Conservation (phyloP, 2,888 invertebrate genomes). For the Himalopsyche japonica region DNA sequence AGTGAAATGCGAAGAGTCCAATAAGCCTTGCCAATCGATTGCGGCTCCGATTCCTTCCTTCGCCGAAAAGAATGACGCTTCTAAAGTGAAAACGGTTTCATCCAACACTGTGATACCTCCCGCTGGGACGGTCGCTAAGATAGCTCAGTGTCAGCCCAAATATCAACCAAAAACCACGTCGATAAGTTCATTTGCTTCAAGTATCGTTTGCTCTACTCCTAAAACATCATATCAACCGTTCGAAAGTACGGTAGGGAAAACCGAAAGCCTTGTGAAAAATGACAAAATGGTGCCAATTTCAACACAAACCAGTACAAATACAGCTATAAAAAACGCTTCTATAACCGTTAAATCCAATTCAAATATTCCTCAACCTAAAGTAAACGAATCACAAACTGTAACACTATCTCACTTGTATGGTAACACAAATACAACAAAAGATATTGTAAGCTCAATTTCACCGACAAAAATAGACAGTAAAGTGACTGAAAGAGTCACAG, state of each 20-base stretch:
- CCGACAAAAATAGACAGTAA: not conserved
- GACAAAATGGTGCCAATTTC: not conserved
- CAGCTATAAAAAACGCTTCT: not conserved
- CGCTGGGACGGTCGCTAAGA: not conserved
- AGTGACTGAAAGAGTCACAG: not conserved
- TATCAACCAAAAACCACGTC: not conserved
- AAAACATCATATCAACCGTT: constrained; percentile 29
- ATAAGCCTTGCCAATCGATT: constrained; percentile 37
- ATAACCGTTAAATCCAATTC: not conserved
- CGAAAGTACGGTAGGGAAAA: not conserved
- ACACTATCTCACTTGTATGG: not conserved
- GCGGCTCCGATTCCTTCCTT: constrained; percentile 33
- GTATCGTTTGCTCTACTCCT: constrained; percentile 30
- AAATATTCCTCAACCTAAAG: not conserved
- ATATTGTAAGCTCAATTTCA: not conserved
- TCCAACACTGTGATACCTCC: not conserved
- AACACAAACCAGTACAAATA: not conserved
- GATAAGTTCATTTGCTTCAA: constrained; percentile 15
- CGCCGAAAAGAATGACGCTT: constrained; percentile 22
- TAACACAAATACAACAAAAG: not conserved
- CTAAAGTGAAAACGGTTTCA: not conserved
- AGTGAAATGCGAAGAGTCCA: constrained; percentile 24
- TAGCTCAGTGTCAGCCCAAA: constrained; percentile 2
- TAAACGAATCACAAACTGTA: not conserved
- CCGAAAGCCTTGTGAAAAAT: not conserved